Percentiles rank a stretch among this genome's conserved stretches.
phyloP scores from a whole-genome alignment of 1,140 invertebrate genomes.

The Heliothis virescens region DNA sequence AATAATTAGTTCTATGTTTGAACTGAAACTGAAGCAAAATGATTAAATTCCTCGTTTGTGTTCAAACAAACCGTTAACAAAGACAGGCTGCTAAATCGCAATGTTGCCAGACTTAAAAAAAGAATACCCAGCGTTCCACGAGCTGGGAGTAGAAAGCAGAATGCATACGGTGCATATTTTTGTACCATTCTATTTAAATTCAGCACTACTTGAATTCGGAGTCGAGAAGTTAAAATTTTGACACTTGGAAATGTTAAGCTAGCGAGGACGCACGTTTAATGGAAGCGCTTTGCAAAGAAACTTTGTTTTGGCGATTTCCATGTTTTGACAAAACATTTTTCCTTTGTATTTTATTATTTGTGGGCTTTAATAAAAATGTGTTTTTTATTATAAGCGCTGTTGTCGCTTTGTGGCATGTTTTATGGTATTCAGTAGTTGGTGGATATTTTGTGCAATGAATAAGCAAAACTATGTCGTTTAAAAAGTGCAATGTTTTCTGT shows the following conservation, averaged over 20 bases:
- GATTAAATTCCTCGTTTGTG: neutral
- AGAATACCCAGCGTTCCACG: neutral
- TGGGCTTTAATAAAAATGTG: slow-evolving; percentile 14
- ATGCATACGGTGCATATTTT: slow-evolving; percentile 21
- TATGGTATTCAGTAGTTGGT: slow-evolving; percentile 7
- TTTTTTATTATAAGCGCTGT: slow-evolving; percentile 1
- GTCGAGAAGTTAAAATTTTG: slow-evolving; percentile 47
- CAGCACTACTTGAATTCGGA: slow-evolving; percentile 39
- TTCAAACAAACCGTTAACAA: slow-evolving; percentile 19
- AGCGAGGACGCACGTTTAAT: slow-evolving; percentile 7
- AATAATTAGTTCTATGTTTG: neutral
- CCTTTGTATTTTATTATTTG: slow-evolving; percentile 27
- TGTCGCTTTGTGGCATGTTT: neutral
- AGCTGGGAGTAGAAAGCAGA: neutral
- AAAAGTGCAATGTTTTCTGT: neutral
- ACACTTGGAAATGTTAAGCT: slow-evolving; percentile 43
- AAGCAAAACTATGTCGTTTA: neutral
- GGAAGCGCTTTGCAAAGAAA: slow-evolving; percentile 15
- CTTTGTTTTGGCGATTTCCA: slow-evolving; percentile 36
- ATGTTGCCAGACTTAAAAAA: slow-evolving; percentile 25
- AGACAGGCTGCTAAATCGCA: neutral
- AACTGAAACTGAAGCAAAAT: neutral
- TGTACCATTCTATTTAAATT: slow-evolving; percentile 50
- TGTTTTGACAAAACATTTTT: slow-evolving; percentile 35
- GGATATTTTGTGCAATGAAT: slow-evolving; percentile 1